Base-by-base conservation (phyloP, 2,113 vertebrate genomes). In the Microcebus jonahi region DNA sequence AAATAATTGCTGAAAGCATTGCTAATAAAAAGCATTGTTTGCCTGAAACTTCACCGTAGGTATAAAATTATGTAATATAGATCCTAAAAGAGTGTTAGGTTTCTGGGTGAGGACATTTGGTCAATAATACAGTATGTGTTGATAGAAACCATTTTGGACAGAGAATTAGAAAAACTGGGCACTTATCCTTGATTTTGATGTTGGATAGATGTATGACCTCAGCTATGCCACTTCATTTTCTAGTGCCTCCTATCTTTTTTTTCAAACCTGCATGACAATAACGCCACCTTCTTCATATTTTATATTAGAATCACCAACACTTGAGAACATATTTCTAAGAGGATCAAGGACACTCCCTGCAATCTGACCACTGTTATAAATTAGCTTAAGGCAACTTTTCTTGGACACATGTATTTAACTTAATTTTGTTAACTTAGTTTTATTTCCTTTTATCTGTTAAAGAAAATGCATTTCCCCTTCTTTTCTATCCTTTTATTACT, bases 371-470 rank as follows among this genome's bases (percentile, higher is more conserved):
- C 48, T 68, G 31, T 76, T 93, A 73, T 81, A 36, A 76, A 70
- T 36, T 76, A 36, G 67, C 34, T 79, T 71, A 29, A 34, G 25
- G 45, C 39, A 70, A 15, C 21, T 80, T 93, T 95, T 70, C 31
- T 88, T 76, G 65, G 42, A 55, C 12, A 53, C n/a, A 50, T 29
- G 39, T 34, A 6, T 76, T 31, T 96, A 65, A 76, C 31, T 76
- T n/a, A 27, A n/a, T 48, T 93, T 90, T 88, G 12, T 53, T n/a
- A 68, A 39, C 39, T 87, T 63, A 7, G 6, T 23, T 94, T 89
- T 81, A 63, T 61, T 65, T 85, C 10, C 63, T 86, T 93, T 85
- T 27, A 75, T 92, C 59, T 71, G 55, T 75, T 73, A 77, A 93
- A 36, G 42, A 91, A 89, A 88, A 82, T 50, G 17, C 39, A 55